phyloP scores from a whole-genome alignment of 2,797 vertebrate genomes.

The Carapus acus region DNA sequence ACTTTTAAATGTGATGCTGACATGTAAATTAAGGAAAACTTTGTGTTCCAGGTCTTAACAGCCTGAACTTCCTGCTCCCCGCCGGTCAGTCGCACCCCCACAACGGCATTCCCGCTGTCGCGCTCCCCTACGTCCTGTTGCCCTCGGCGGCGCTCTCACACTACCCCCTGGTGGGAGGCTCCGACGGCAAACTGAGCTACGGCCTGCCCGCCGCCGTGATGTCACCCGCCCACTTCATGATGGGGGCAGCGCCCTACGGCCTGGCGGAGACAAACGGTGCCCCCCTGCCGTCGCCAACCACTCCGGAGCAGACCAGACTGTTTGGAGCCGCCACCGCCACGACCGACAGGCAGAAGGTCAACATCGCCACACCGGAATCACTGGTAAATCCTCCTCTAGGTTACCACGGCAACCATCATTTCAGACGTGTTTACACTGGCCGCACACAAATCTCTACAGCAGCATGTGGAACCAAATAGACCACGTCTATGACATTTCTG shows the following conservation, averaged over 20 bases:
- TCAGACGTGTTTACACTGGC: no score
- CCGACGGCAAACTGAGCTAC: constrained; percentile 48
- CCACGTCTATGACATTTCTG: constrained; percentile 26
- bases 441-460: constrained; percentile 3
- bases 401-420: neutral
- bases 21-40: no score
- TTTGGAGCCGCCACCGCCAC: constrained; percentile 12
- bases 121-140: constrained; percentile 82
- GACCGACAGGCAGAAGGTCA: constrained; percentile 49
- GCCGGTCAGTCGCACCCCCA: constrained; percentile 58
- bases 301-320: constrained; percentile 57
- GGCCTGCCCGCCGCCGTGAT: constrained; percentile 67
- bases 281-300: constrained; percentile 46
- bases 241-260: constrained; percentile 63
- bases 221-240: constrained; percentile 69
- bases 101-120: constrained; percentile 67
- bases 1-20: no score
- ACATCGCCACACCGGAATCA: constrained; percentile 65
- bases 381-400: constrained; percentile 45
- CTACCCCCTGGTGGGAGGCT: constrained; percentile 74
- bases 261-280: constrained; percentile 41
- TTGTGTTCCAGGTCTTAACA: constrained; percentile 78
- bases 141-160: constrained; percentile 73
- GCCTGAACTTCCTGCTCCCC: constrained; percentile 79
- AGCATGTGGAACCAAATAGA: constrained; percentile 21